Percentiles rank a stretch among this genome's conserved stretches.
phyloP scores from a whole-genome alignment of 2,797 vertebrate species.

The Apogon talboti region DNA sequence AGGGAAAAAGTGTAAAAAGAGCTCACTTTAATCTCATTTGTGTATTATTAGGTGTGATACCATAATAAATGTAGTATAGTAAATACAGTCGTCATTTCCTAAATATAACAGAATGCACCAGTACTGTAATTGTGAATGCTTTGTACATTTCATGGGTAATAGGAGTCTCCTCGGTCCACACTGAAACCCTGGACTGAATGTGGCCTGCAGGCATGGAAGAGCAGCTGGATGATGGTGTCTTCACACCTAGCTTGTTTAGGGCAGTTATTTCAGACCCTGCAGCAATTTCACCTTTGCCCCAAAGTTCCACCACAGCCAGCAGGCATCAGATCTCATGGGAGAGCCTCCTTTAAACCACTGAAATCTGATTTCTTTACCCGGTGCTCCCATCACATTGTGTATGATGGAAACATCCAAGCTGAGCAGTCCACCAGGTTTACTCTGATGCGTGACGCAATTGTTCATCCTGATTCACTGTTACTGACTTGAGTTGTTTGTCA shows the following conservation, averaged over 20 bases:
- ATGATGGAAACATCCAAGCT: conserved; percentile 1
- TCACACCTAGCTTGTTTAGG: conserved; percentile 36
- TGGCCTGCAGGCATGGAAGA: conserved; percentile 17
- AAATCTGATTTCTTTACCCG: conserved; percentile 2
- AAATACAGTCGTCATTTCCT: too few species aligned
- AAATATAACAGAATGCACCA: too few species aligned
- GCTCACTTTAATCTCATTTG: too few species aligned
- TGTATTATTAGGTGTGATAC: too few species aligned
- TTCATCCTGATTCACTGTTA: not conserved
- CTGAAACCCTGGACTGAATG: not conserved
- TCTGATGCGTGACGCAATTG: not conserved
- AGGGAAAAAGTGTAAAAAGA: too few species aligned
- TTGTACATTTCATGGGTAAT: not conserved
- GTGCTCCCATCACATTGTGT: conserved; percentile 9
- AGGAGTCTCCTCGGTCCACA: not conserved
- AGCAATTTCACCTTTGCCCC: conserved; percentile 44
- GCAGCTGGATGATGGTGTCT: conserved; percentile 23
- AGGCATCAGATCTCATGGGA: conserved; percentile 24
- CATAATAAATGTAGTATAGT: too few species aligned
- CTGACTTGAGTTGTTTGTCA: conserved; percentile 4
- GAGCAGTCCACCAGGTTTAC: conserved; percentile 2
- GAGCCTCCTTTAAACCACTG: conserved; percentile 10
- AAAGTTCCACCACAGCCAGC: conserved; percentile 31
- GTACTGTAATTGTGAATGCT: not conserved
- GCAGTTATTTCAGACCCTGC: conserved; percentile 50